phyloP scores from a whole-genome alignment of 2,113 vertebrate species.

The Coptodon bakossiorum region DNA sequence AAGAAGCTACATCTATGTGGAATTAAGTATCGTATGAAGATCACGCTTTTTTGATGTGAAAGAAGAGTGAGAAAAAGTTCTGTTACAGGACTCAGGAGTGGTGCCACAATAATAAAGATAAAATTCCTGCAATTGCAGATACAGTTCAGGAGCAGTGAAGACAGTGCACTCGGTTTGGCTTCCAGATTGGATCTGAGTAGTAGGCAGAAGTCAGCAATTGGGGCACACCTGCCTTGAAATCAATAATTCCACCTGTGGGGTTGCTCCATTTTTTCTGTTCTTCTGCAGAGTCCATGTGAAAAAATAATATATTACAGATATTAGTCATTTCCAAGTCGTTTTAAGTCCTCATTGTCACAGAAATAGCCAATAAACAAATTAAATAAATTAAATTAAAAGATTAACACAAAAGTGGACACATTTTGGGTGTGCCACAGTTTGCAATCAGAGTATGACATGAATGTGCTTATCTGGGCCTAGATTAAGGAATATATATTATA shows the following conservation, averaged over 20 bases:
- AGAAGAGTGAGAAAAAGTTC: not conserved
- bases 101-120: not conserved
- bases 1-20: not conserved
- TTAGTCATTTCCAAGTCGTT: not conserved
- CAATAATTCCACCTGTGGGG: not conserved
- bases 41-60: not conserved
- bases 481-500: not conserved
- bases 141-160: not conserved
- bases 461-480: not conserved
- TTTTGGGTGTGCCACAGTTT: not conserved
- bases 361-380: not conserved
- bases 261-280: not conserved
- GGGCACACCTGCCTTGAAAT: not conserved
- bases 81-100: fast-evolving
- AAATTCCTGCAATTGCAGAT: not conserved
- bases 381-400: not conserved
- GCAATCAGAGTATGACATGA: not conserved
- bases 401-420: not conserved
- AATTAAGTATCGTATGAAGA: not conserved
- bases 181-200: not conserved
- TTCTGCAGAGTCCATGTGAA: not conserved
- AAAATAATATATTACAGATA: not conserved
- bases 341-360: not conserved
- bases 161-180: not conserved
- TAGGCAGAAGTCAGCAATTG: not conserved